Conservation (phyloP, 2,888 invertebrate genomes). For the Eledona agricola region DNA sequence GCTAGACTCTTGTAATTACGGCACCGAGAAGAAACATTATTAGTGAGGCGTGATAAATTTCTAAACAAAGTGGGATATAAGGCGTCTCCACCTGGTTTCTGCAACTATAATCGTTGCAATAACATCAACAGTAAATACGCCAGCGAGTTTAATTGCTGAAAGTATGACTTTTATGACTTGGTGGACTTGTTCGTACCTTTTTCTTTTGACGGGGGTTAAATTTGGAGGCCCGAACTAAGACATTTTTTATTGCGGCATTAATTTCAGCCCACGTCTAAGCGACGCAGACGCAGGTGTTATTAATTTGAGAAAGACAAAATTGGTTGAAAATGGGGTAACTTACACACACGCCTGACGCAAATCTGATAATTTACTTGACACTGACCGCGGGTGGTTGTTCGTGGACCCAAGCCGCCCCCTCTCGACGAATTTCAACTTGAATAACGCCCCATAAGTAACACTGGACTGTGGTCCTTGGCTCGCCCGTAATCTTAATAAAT, state of each 20-base stretch:
- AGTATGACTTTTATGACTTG: constrained; percentile 24
- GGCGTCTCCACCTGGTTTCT: constrained; percentile 33
- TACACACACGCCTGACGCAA: too few relatives aligned
- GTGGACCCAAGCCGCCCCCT: constrained; percentile 12
- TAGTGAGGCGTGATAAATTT: constrained; percentile 37
- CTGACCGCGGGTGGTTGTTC: neutral
- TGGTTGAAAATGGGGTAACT: too few relatives aligned
- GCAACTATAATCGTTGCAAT: constrained; percentile 27
- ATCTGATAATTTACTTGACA: too few relatives aligned
- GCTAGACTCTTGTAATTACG: constrained; percentile 30
- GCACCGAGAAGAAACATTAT: constrained; percentile 33
- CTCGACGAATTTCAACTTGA: constrained; percentile 38
- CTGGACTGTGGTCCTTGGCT: too few relatives aligned
- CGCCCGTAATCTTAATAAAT: constrained; percentile 47
- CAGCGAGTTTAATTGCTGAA: constrained; percentile 27
- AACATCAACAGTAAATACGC: constrained; percentile 23
- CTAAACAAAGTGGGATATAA: constrained; percentile 32
- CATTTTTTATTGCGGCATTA: constrained; percentile 2
- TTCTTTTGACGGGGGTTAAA: constrained; percentile 11
- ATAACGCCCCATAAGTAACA: too few relatives aligned
- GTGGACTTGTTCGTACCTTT: constrained; percentile 22
- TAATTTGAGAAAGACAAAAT: too few relatives aligned
- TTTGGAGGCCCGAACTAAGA: neutral
- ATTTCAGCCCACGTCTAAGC: too few relatives aligned
- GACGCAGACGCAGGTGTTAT: too few relatives aligned